Base-by-base conservation (phyloP, 64 coral and sea anemone species). In the Dendrophyllia cribrosa region DNA sequence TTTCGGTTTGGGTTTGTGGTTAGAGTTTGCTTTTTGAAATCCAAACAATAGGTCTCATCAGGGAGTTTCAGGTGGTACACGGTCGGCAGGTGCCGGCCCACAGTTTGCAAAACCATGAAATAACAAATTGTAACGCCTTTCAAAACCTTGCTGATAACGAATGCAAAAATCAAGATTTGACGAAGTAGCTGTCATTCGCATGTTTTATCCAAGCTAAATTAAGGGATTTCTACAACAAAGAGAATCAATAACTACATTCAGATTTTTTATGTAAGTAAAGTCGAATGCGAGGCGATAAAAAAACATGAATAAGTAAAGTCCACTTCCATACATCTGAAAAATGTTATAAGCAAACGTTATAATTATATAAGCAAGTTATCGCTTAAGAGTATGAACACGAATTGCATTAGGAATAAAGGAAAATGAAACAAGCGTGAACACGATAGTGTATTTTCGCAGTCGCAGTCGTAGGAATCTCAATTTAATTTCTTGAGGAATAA, bases 11-110 rank as follows among this genome's bases (percentile, higher is more conserved):
- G 72, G 58, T 44, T 22, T 84, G 43, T 47, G 46, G 80, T 22
- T 50, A 44, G 46, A 84, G 80, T 67, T 83, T 84, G 80, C 80
- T 84, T 67, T 64, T 84, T 84, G 60, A 84, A 84, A 26, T 84
- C 63, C 62, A 68, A 84, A 84, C 80, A 84, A 84, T 66, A 67
- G 2, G 17, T 20, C 62, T 6, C 61, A 50, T 26, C 45, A 21
- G 20, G 61, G 43, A 9, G 62, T 59, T 45, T 84, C 80, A 51
- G 80, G 60, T 84, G 80, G 62, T 47, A 45, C 3, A 14, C 17
- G 2, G 8, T 3, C 20, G 16, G 19, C 80, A 84, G 43, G 26
- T 84, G 80, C 24, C 45, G 61, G 45, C 58, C 9, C 15, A 66
- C 80, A 63, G 20, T 43, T 34, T 34, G 26, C 9, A 82, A 47